These are phyloP conservation scores for Himalopsyche japonica DNA, from an alignment of 2,888 invertebrate species.

Conservation along the genomic window DNA sequence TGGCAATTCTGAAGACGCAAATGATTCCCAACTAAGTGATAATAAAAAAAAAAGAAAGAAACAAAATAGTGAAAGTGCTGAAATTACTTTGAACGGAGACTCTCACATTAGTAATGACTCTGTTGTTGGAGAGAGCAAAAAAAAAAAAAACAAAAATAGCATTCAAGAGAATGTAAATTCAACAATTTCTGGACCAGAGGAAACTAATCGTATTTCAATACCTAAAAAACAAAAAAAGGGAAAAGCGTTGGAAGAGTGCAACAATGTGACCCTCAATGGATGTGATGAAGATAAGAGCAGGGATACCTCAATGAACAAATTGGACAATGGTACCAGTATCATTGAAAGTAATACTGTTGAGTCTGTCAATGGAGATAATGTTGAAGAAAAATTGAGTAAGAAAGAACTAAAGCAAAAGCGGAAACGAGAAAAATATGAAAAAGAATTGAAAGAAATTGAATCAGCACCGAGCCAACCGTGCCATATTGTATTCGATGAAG, in stretches of 20 bases:
- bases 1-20: background rate
- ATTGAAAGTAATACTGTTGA: background rate
- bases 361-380: background rate
- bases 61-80: background rate
- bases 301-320: background rate
- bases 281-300: background rate
- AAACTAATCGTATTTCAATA: background rate
- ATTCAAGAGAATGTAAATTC: background rate
- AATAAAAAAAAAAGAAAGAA: conserved; percentile 6
- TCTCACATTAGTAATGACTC: background rate
- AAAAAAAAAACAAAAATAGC: background rate
- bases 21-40: background rate
- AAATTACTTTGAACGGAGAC: background rate
- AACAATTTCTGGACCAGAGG: too few species aligned
- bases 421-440: conserved; percentile 56
- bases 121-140: background rate
- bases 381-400: conserved; percentile 26
- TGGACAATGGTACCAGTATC: background rate
- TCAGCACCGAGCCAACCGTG: conserved; percentile 45
- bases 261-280: conserved; percentile 35
- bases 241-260: background rate
- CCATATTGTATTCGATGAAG: conserved; percentile 49
- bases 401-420: conserved; percentile 58
- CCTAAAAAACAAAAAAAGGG: conserved; percentile 3
- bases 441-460: conserved; percentile 51